Base-by-base conservation (phyloP, 2,888 invertebrate species). In the Amphipoea oculea region DNA sequence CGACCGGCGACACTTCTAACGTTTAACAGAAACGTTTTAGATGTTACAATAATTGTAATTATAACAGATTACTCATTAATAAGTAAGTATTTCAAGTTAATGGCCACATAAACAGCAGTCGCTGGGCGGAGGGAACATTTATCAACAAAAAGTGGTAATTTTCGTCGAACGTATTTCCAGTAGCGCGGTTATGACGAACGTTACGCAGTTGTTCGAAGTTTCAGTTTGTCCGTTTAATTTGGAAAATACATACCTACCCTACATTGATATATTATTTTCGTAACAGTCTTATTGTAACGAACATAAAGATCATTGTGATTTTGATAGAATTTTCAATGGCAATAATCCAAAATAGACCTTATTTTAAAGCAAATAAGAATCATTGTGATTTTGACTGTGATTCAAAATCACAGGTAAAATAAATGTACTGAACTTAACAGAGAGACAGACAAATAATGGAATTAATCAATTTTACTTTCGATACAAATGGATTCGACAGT, bases 91-190 rank as follows among this genome's bases (percentile, higher is more conserved):
- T 95, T 95, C 94, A 95, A 94, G 93, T 94, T 96, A 96, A 96
- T 96, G 94, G 96, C 85, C 94, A 94, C 96, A 96, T 96, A 96
- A 96, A 96, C 94, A 96, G 95, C 96, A 95, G 92, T 93, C 93
- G 94, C 90, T 90, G 90, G 91, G 89, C 88, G 86, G 91, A 88
- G 87, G 78, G 91, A 91, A 93, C 94, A 95, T 96, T 96, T 96
- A 95, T 96, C 95, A 96, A 92, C 95, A 95, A 96, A 96, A 96
- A 96, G 93, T 94, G 95, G 95, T 96, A 95, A 96, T 95, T 95
- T 89, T 95, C 92, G 93, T 93, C 92, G 93, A 94, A 94, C 94
- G 93, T 94, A 94, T 93, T 94, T 94, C 93, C 91, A 90, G 89
- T 88, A 91, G 91, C 90, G 93, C 92, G 90, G 93, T 94, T 94